A percentile compares a stretch with the other conserved stretches of the same genome.
These are phyloP conservation scores for Embiotoca jacksoni DNA, from an alignment of 2,113 vertebrate genomes.

Conservation along the genomic window DNA sequence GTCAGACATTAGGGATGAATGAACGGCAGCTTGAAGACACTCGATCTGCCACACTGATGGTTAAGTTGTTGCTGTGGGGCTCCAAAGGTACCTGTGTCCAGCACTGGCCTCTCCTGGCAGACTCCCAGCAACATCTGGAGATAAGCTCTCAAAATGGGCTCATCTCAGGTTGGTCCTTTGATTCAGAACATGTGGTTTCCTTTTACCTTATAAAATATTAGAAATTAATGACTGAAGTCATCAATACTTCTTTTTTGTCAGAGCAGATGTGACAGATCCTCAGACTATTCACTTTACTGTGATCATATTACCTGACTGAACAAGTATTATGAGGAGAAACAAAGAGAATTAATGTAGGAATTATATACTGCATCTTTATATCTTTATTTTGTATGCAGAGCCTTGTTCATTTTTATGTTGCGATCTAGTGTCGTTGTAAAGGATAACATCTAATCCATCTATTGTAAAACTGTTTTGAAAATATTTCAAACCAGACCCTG, in stretches of 20 bases:
- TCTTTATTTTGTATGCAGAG: background rate
- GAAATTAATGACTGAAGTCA: no score
- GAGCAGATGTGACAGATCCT: no score
- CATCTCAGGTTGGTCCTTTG: constrained; percentile 55
- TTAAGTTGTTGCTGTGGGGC: constrained; percentile 81
- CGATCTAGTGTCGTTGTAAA: background rate
- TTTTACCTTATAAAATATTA: background rate
- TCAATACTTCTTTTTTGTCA: no score
- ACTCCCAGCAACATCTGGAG: constrained; percentile 76
- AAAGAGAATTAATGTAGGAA: no score
- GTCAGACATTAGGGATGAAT: constrained; percentile 67
- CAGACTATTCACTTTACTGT: no score
- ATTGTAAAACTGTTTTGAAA: no score
- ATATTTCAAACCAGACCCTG: no score
- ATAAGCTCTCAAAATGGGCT: constrained; percentile 39
- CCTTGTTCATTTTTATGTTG: background rate
- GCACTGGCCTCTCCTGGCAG: constrained; percentile 84
- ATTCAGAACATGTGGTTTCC: background rate
- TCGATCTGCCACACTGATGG: constrained; percentile 61
- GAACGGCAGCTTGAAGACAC: constrained; percentile 52
- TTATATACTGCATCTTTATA: no score
- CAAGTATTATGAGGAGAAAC: no score
- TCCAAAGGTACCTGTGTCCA: constrained; percentile 42
- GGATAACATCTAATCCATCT: background rate
- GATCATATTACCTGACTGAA: no score